Evolutionary conservation across 2,888 invertebrate species (phyloP).

Genomic region (Synergus itoensis): DNA sequence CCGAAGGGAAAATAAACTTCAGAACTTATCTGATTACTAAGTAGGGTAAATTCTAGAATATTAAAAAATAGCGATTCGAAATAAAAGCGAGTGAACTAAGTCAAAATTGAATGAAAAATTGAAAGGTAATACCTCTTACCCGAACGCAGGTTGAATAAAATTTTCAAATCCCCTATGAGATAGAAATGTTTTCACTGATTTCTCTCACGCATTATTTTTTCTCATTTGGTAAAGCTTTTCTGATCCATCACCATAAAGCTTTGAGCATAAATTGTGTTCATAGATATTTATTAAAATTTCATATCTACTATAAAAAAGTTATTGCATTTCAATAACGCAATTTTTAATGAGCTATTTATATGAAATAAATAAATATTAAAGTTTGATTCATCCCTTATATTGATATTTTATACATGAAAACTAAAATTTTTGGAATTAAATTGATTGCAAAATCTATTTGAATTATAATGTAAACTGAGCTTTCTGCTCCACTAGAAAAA

Average conservation of each 20-base stretch:
- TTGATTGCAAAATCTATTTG: background rate
- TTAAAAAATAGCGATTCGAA: no score
- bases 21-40: background rate
- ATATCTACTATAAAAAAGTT: background rate
- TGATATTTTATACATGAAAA: no score
- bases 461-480: background rate
- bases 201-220: constrained; percentile 1
- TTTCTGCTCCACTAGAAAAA: background rate
- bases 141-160: background rate
- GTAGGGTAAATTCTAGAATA: background rate
- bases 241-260: background rate
- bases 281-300: constrained; percentile 19
- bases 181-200: constrained; percentile 14
- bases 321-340: background rate
- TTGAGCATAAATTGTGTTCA: background rate
- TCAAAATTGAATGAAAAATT: background rate
- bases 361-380: no score
- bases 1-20: background rate
- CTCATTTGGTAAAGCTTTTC: constrained; percentile 16
- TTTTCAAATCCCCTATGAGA: constrained; percentile 23
- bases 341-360: background rate
- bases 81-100: background rate
- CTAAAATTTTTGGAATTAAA: background rate
- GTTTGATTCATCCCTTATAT: no score
- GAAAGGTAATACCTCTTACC: constrained; percentile 10